Percentiles rank a stretch among this genome's conserved stretches.
Evolutionary conservation across 2,113 vertebrate species (phyloP).

Genomic region (Myotis brandtii): DNA sequence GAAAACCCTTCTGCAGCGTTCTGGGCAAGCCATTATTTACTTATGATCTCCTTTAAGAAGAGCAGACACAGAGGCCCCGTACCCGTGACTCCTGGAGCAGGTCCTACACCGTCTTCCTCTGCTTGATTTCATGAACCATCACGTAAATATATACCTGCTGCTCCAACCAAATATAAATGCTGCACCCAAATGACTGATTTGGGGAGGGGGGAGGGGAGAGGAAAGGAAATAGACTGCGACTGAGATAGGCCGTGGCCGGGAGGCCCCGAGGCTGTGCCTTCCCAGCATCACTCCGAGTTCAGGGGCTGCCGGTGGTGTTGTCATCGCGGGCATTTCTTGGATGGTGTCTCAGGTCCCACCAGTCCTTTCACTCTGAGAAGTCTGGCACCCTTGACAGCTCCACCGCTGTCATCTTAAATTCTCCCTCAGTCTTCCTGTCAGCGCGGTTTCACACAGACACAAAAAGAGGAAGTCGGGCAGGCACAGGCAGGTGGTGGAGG

Average conservation of each 20-base stretch:
- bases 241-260: too few relatives aligned
- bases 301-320: accelerated
- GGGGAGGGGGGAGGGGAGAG: too few relatives aligned
- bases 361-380: neutral
- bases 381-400: neutral
- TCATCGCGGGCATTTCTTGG: neutral
- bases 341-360: neutral
- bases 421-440: too few relatives aligned
- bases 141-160: neutral
- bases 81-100: neutral
- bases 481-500: neutral
- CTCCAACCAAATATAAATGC: neutral
- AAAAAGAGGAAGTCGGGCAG: neutral
- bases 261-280: neutral
- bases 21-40: neutral
- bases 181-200: neutral
- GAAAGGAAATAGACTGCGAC: neutral
- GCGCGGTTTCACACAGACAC: neutral
- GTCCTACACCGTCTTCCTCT: neutral
- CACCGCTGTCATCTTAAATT: neutral
- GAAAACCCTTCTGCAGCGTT: neutral
- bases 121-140: neutral
- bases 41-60: neutral
- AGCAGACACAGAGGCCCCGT: neutral
- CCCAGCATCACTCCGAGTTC: neutral